A percentile compares a stretch with the other conserved stretches of the same genome.
phyloP scores from a whole-genome alignment of 2,113 vertebrate genomes.

The Semnornis frantzii region DNA sequence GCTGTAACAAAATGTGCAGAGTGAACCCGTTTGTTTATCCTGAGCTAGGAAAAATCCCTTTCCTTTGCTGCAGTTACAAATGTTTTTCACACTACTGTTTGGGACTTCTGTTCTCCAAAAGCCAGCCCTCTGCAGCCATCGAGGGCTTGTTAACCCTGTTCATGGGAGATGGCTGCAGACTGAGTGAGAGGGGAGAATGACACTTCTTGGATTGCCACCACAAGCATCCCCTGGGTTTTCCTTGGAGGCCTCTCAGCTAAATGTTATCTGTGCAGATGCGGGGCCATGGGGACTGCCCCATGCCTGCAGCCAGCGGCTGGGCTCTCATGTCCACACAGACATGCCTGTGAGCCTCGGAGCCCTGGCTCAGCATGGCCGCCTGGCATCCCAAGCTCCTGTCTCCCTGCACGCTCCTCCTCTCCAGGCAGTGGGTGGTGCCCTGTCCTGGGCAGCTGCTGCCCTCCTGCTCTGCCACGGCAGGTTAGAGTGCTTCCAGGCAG shows the following conservation, averaged over 20 bases:
- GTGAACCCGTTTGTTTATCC: constrained; percentile 5
- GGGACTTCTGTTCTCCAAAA: constrained; percentile 53
- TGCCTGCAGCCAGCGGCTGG: not conserved
- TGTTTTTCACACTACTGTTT: constrained; percentile 56
- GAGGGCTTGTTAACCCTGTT: constrained; percentile 37
- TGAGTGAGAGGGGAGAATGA: constrained; percentile 68
- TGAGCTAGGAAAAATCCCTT: constrained; percentile 57
- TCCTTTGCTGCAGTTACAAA: constrained; percentile 53
- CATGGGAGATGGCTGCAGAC: constrained; percentile 24
- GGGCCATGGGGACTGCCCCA: not conserved
- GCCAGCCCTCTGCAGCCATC: not conserved
- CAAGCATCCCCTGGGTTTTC: constrained; percentile 33
- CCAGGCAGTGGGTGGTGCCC: accelerated
- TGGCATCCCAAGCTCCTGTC: not conserved
- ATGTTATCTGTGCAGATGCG: constrained; percentile 45
- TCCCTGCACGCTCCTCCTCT: not conserved
- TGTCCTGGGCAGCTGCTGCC: accelerated
- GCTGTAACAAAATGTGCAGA: constrained; percentile 35
- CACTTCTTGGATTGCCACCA: constrained; percentile 48
- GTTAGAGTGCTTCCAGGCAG: not conserved
- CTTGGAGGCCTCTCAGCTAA: constrained; percentile 48
- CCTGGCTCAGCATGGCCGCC: not conserved
- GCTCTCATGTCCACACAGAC: not conserved
- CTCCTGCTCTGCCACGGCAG: not conserved
- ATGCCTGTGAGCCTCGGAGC: not conserved